Percentiles rank a stretch among this genome's conserved stretches.
phyloP scores from a whole-genome alignment of 2,797 vertebrate species.

The Fistularia tabacaria region DNA sequence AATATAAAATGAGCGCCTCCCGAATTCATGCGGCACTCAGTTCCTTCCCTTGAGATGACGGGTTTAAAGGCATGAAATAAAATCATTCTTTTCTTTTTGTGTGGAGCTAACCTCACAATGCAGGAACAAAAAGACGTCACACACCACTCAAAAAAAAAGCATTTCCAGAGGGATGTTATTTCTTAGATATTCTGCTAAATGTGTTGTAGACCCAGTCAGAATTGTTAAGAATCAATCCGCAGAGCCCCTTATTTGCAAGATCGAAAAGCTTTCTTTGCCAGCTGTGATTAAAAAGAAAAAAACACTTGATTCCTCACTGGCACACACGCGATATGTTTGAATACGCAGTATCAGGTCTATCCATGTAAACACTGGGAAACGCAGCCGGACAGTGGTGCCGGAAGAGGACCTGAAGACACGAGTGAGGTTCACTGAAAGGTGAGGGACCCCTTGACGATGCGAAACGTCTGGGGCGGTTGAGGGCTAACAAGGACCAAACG shows the following conservation, averaged over 20 bases:
- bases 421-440: constrained; percentile 22
- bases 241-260: too few relatives aligned
- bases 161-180: constrained; percentile 4
- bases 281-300: too few relatives aligned
- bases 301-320: constrained; percentile 6
- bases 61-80: constrained; percentile 52
- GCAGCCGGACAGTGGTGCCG: constrained; percentile 21
- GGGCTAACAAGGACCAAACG: constrained; percentile 26
- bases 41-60: constrained; percentile 40
- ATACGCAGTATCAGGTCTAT: constrained; percentile 2
- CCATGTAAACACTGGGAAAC: constrained; percentile 31
- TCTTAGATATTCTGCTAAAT: not conserved
- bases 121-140: constrained; percentile 24
- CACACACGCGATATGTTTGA: constrained; percentile 13
- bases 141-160: not conserved
- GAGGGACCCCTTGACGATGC: constrained; percentile 17
- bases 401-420: constrained; percentile 27
- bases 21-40: constrained; percentile 51
- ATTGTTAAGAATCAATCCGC: constrained; percentile 3
- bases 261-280: too few relatives aligned
- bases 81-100: constrained; percentile 42
- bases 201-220: constrained; percentile 3
- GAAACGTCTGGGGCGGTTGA: constrained; percentile 12
- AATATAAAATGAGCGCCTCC: constrained; percentile 47
- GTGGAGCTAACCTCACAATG: constrained; percentile 28